phyloP scores from a whole-genome alignment of 37 sponge, comb jelly and placozoan genomes.

The Aphrocallistes beatrix region DNA sequence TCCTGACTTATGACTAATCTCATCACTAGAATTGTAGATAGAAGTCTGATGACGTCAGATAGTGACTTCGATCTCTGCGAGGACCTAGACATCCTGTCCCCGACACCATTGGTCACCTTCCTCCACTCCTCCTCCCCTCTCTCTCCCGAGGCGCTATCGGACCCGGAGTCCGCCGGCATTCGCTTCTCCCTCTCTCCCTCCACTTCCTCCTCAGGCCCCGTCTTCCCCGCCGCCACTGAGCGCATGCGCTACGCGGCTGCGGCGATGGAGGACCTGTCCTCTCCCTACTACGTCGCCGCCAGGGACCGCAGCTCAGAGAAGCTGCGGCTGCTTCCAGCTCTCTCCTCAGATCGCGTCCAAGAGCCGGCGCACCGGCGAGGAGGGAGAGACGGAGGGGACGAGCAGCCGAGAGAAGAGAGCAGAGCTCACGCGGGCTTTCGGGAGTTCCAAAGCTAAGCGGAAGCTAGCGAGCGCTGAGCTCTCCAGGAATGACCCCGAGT shows the following conservation, averaged over 20 bases:
- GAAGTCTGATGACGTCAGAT: neutral
- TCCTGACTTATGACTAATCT: too few species aligned
- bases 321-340: neutral
- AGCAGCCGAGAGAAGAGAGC: neutral
- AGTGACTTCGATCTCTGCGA: neutral
- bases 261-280: neutral
- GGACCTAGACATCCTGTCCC: neutral
- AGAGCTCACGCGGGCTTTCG: neutral
- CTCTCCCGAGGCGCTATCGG: neutral
- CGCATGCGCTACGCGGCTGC: neutral
- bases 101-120: neutral
- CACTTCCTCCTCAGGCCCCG: neutral
- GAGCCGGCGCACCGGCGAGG: neutral
- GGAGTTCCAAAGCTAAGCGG: neutral
- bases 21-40: too few species aligned
- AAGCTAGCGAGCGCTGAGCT: neutral
- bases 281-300: neutral
- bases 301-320: neutral
- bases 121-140: conserved; percentile 12
- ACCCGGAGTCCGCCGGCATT: neutral
- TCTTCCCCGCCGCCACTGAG: neutral
- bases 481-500: neutral
- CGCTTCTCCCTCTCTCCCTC: neutral
- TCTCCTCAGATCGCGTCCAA: neutral
- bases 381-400: neutral